Evolutionary conservation across 1,140 invertebrate species (phyloP).

Genomic region (Drosophila ohnishii): DNA sequence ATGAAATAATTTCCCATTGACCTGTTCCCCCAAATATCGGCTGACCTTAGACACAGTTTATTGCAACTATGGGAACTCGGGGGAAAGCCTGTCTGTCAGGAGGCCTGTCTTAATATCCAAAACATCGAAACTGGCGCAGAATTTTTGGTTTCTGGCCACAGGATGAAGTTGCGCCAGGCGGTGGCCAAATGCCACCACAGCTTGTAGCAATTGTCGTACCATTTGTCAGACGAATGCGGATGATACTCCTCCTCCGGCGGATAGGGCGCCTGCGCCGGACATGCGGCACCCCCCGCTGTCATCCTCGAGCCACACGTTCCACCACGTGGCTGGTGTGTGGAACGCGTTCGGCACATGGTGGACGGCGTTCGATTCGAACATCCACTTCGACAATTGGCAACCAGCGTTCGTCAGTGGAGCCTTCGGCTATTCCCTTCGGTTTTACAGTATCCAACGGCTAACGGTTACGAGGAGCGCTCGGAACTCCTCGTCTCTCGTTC

Average conservation of each 20-base stretch:
- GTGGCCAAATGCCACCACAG: slow-evolving; percentile 78
- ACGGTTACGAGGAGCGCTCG: slow-evolving; percentile 23
- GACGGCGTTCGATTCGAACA: slow-evolving; percentile 71
- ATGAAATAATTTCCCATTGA: background rate
- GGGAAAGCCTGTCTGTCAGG: background rate
- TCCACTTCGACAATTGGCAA: slow-evolving; percentile 81
- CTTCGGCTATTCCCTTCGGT: slow-evolving; percentile 40
- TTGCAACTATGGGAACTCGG: background rate
- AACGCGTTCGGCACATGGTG: slow-evolving; percentile 69
- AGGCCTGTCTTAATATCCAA: slow-evolving; percentile 9
- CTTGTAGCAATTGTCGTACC: slow-evolving; percentile 83
- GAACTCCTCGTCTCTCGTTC: background rate
- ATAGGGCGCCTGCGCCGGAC: slow-evolving; percentile 70
- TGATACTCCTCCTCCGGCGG: slow-evolving; percentile 77
- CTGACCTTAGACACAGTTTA: slow-evolving; percentile 10
- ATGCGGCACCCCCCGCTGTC: slow-evolving; percentile 23
- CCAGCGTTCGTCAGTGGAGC: slow-evolving; percentile 44
- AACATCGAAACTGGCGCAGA: slow-evolving; percentile 29
- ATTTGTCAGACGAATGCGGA: slow-evolving; percentile 76
- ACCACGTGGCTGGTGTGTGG: slow-evolving; percentile 71
- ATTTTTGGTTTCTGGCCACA: slow-evolving; percentile 4
- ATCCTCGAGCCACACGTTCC: slow-evolving; percentile 33
- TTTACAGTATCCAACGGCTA: slow-evolving; percentile 61
- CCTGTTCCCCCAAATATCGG: background rate
- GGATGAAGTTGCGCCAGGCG: slow-evolving; percentile 44